A percentile compares a stretch with the other conserved stretches of the same genome.
These are phyloP conservation scores for Catostylus mosaicus DNA, from an alignment of 30 jellyfish, hydroid and myxozoan genomes.

Conservation along the genomic window DNA sequence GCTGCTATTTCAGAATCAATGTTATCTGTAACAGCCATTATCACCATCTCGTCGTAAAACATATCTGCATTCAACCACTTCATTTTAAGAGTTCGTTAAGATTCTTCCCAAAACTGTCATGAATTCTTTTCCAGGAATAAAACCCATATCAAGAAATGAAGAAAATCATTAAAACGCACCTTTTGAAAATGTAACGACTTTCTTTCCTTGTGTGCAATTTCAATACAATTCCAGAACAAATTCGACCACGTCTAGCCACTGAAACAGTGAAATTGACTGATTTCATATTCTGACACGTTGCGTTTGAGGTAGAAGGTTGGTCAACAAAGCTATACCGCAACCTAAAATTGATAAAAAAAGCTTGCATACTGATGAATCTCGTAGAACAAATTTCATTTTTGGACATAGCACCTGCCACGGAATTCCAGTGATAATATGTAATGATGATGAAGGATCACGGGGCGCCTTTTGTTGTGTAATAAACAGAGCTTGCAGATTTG, in stretches of 20 bases:
- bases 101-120: too few species aligned
- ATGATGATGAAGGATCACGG: background rate
- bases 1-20: background rate
- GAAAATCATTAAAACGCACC: background rate
- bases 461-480: background rate
- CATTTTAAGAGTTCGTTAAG: background rate
- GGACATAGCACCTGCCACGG: constrained; percentile 4
- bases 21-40: background rate
- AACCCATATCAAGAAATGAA: background rate
- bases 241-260: background rate
- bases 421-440: background rate
- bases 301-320: background rate
- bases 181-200: background rate
- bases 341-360: background rate
- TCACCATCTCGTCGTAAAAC: background rate
- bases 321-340: background rate
- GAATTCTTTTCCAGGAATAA: too few species aligned
- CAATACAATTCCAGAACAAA: background rate
- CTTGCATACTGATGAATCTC: background rate
- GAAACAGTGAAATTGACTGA: background rate
- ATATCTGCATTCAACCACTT: background rate
- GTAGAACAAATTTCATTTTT: background rate
- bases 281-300: background rate
- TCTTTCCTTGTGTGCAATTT: background rate
- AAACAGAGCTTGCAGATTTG: background rate